Evolutionary conservation across 2,888 invertebrate species (phyloP).

Genomic region (Idaea straminata): DNA sequence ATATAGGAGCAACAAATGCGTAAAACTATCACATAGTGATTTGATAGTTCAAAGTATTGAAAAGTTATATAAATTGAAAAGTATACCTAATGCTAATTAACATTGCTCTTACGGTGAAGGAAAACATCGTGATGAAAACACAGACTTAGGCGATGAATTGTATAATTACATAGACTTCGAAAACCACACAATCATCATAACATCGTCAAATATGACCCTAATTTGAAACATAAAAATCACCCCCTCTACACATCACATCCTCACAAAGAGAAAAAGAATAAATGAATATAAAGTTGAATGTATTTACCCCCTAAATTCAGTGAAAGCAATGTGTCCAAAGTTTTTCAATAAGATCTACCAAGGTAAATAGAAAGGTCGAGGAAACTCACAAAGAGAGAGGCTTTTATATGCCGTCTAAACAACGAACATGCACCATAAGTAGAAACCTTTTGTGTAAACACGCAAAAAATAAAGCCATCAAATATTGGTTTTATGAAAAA

Average conservation of each 20-base stretch:
- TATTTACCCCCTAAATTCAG: conserved; percentile 26
- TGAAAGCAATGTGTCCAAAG: conserved; percentile 62
- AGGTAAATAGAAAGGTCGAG: conserved; percentile 65
- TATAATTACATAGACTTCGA: not conserved
- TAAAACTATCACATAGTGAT: too few species aligned
- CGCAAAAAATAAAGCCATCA: not conserved
- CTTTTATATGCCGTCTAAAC: not conserved
- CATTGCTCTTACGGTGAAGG: too few species aligned
- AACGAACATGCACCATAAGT: not conserved
- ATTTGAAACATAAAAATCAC: conserved; percentile 1
- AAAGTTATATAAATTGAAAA: too few species aligned
- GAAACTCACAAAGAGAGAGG: conserved; percentile 30
- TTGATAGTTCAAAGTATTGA: too few species aligned
- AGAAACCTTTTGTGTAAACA: not conserved
- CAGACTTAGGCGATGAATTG: too few species aligned
- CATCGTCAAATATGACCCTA: not conserved
- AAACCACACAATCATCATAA: not conserved
- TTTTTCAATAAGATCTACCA: conserved; percentile 69
- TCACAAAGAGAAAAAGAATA: not conserved
- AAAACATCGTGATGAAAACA: too few species aligned
- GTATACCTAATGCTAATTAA: too few species aligned
- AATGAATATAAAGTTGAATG: not conserved
- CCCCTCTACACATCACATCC: not conserved
- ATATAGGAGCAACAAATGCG: too few species aligned
- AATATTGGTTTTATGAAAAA: not conserved